These are phyloP conservation scores for Philereme transversata DNA, from an alignment of 2,888 invertebrate genomes.

Conservation along the genomic window DNA sequence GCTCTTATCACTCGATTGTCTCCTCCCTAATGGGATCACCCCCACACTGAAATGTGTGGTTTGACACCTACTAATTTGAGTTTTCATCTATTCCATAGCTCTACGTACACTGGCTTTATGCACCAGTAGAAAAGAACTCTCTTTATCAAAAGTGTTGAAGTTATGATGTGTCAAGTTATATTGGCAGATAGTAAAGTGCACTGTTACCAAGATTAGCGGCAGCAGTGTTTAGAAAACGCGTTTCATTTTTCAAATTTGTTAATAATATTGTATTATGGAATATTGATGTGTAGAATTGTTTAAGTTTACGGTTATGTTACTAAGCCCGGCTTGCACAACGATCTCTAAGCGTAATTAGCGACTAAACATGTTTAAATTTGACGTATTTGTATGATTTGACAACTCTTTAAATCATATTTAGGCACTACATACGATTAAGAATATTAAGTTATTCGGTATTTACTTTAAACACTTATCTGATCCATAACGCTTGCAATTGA, in stretches of 20 bases:
- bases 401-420: no score
- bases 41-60: conserved; percentile 43
- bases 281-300: no score
- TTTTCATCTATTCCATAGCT: conserved; percentile 35
- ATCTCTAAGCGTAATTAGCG: no score
- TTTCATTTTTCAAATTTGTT: conserved; percentile 49
- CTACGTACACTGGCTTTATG: conserved; percentile 18
- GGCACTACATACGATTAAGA: no score
- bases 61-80: conserved; percentile 33
- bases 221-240: conserved; percentile 49
- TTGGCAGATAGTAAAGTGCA: conserved; percentile 30
- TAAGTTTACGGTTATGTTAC: no score
- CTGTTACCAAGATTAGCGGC: conserved; percentile 51
- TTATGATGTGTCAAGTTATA: conserved; percentile 6
- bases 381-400: no score
- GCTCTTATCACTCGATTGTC: conserved; percentile 67
- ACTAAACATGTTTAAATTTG: no score
- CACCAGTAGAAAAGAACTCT: conserved; percentile 9
- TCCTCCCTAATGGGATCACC: conserved; percentile 74
- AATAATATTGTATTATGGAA: not conserved
- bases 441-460: no score
- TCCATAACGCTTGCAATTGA: no score
- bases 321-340: no score
- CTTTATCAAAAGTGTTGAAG: not conserved
- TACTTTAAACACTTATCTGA: no score